A percentile compares a stretch with the other conserved stretches of the same genome.
Evolutionary conservation across 1,140 invertebrate genomes (phyloP).

Genomic region (Drepana arcuata): DNA sequence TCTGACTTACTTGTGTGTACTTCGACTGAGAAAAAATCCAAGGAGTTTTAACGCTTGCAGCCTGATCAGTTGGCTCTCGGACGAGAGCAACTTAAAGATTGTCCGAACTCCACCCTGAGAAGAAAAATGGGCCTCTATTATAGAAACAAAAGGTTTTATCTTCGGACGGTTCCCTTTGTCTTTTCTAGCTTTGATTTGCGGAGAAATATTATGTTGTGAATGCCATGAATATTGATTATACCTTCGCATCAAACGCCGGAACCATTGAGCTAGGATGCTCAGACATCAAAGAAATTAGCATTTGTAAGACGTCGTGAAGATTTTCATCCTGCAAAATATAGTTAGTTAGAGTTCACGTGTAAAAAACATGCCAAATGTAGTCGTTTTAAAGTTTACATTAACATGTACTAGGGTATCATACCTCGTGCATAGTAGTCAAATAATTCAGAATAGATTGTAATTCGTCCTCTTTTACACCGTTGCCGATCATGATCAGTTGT

Average conservation of each 20-base stretch:
- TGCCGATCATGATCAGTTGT: conserved; percentile 96
- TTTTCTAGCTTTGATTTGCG: no score
- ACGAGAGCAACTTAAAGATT: conserved; percentile 96
- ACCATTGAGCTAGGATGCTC: conserved; percentile 99
- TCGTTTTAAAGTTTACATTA: conserved; percentile 6
- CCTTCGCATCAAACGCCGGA: conserved; percentile 95
- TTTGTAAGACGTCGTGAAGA: conserved; percentile 96
- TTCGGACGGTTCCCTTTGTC: no score
- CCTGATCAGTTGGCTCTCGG: conserved; percentile 95
- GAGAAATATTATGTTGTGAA: background rate
- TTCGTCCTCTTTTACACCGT: conserved; percentile 98
- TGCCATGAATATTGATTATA: conserved; percentile 11
- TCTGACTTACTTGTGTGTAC: conserved; percentile 94
- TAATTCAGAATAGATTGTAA: conserved; percentile 98
- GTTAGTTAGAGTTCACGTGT: background rate
- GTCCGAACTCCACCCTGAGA: conserved; percentile 91
- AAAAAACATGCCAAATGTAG: background rate
- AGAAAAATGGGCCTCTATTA: conserved; percentile 1
- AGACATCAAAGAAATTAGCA: conserved; percentile 96
- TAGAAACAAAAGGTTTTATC: background rate
- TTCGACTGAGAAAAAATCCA: conserved; percentile 94
- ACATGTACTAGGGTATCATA: conserved; percentile 50
- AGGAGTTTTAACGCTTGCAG: conserved; percentile 96
- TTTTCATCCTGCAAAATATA: conserved; percentile 92
- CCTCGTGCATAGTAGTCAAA: conserved; percentile 96